These are phyloP conservation scores for Troides oblongomaculatus DNA, from an alignment of 2,888 invertebrate species.

Conservation along the genomic window DNA sequence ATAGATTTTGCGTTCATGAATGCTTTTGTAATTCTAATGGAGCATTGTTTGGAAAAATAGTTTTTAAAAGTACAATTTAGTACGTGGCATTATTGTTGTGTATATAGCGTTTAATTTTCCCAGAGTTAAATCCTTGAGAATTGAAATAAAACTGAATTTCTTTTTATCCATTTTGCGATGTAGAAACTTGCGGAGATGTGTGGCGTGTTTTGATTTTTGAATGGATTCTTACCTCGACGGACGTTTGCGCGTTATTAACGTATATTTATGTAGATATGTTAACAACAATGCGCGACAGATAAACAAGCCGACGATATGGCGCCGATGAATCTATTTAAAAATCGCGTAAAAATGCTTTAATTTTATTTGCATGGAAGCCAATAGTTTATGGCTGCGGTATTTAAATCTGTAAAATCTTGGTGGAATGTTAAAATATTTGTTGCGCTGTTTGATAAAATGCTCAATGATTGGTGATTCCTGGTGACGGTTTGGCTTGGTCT, in stretches of 20 bases:
- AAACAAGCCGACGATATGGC: slow-evolving; percentile 35
- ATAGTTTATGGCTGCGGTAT: slow-evolving; percentile 48
- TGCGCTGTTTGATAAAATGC: slow-evolving; percentile 60
- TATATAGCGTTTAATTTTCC: slow-evolving; percentile 74
- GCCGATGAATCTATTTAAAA: slow-evolving; percentile 48
- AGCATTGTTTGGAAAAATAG: slow-evolving; percentile 41
- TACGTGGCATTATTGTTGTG: slow-evolving; percentile 61
- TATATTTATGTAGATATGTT: slow-evolving; percentile 20
- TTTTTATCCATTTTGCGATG: slow-evolving; percentile 54
- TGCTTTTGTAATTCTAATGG: slow-evolving; percentile 52
- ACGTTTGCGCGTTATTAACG: slow-evolving; percentile 2
- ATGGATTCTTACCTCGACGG: slow-evolving; percentile 38
- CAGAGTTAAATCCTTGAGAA: slow-evolving; percentile 75
- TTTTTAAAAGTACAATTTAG: slow-evolving; percentile 44
- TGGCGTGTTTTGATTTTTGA: slow-evolving; percentile 51
- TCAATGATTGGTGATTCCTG: slow-evolving; percentile 63
- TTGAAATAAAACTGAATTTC: slow-evolving; percentile 54
- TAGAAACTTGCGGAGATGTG: slow-evolving; percentile 51
- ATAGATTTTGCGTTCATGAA: slow-evolving; percentile 60
- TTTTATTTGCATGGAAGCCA: slow-evolving; percentile 64
- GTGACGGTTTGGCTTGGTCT: slow-evolving; percentile 49
- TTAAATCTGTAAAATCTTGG: slow-evolving; percentile 53
- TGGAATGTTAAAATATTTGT: slow-evolving; percentile 50
- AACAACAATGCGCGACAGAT: background rate
- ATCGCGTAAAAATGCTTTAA: slow-evolving; percentile 57